phyloP scores from a whole-genome alignment of 2,797 vertebrate genomes.

The Epinephelus awoara region DNA sequence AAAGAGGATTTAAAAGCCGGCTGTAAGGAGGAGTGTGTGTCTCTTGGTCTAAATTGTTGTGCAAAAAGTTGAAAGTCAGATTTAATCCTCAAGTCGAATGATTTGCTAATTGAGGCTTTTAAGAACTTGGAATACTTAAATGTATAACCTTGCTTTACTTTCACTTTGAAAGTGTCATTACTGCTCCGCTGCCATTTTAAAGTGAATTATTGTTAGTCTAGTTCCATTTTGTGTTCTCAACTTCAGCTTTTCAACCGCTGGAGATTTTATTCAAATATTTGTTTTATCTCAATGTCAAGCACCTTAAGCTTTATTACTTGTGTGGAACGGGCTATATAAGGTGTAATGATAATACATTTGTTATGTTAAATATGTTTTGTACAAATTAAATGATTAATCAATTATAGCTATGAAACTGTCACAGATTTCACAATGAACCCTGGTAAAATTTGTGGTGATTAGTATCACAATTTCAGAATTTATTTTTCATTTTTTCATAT shows the following conservation, averaged over 20 bases:
- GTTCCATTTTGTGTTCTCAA: not conserved
- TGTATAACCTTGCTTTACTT: not conserved
- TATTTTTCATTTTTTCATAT: no score
- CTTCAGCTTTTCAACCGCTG: not conserved
- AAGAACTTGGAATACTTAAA: conserved; percentile 2
- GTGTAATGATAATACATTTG: not conserved
- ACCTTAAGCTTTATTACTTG: not conserved
- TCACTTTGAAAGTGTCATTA: conserved; percentile 11
- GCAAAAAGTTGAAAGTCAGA: not conserved
- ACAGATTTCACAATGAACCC: no score
- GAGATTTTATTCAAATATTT: not conserved
- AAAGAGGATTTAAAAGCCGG: not conserved
- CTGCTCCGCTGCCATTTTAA: not conserved
- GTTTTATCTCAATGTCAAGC: not conserved
- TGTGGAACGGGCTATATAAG: no score
- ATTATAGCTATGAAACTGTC: no score
- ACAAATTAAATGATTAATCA: not conserved
- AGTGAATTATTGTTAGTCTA: not conserved
- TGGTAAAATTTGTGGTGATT: no score
- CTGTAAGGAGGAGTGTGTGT: not conserved
- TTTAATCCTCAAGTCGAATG: not conserved
- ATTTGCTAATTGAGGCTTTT: conserved; percentile 14
- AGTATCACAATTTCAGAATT: no score
- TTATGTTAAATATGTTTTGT: not conserved
- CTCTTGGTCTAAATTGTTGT: not conserved